These are phyloP conservation scores for Pegoplata infirma DNA, from an alignment of 2,888 invertebrate genomes.

Conservation along the genomic window DNA sequence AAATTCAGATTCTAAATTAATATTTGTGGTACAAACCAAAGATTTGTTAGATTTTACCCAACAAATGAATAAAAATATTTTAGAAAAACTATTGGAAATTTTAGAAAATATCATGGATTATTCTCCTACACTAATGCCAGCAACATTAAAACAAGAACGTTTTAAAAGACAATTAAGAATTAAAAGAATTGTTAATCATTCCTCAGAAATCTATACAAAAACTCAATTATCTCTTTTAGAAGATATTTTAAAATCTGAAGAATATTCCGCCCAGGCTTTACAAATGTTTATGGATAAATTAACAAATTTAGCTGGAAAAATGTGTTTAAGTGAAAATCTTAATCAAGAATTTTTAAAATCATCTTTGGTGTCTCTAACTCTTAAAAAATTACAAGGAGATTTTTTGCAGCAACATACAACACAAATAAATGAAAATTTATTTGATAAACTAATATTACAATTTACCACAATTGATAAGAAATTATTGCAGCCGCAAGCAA, in stretches of 20 bases:
- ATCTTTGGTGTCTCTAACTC: conserved; percentile 26
- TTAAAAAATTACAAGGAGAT: conserved; percentile 47
- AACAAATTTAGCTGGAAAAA: conserved; percentile 37
- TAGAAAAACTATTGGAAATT: conserved; percentile 53
- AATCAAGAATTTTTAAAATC: conserved; percentile 40
- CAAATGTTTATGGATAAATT: conserved; percentile 46
- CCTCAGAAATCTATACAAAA: conserved; percentile 41
- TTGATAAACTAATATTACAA: conserved; percentile 49
- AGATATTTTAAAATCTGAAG: conserved; percentile 45
- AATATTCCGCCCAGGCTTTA: conserved; percentile 19
- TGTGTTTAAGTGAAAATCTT: conserved; percentile 35
- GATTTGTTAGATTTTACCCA: conserved; percentile 43
- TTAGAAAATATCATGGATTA: conserved; percentile 50
- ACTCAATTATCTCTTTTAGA: conserved; percentile 52
- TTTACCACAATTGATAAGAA: conserved; percentile 41
- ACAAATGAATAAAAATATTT: conserved; percentile 26
- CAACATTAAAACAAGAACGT: conserved; percentile 16
- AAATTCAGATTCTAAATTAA: conserved; percentile 30
- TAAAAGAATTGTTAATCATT: conserved; percentile 46
- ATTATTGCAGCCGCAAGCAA: conserved; percentile 22
- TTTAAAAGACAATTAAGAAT: conserved; percentile 30
- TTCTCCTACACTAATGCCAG: too few species aligned
- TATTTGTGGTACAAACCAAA: conserved; percentile 49
- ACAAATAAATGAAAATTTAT: conserved; percentile 50
- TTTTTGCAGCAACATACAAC: conserved; percentile 38